A percentile compares a stretch with the other conserved stretches of the same genome.
Conservation (phyloP, 1,140 invertebrate genomes). For the Drosophila seguyi region DNA sequence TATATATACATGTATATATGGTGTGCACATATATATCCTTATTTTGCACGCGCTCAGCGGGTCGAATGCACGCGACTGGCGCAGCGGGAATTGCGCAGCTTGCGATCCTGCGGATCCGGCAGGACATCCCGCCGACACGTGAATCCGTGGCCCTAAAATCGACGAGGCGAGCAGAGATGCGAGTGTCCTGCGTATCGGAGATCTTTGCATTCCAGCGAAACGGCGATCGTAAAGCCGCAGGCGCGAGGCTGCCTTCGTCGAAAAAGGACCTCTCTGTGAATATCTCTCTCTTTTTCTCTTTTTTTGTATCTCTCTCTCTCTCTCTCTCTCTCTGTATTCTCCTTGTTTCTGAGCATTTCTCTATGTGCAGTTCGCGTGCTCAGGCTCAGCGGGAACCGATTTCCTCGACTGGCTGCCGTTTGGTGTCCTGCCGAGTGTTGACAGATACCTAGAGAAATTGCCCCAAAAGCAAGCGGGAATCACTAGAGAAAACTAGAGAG, state of each 20-base stretch:
- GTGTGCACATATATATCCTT: not conserved
- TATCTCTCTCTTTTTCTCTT: not conserved
- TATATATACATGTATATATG: not conserved
- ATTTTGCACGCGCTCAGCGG: slow-evolving; percentile 46
- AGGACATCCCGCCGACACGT: slow-evolving; percentile 36
- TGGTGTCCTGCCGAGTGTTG: slow-evolving; percentile 47
- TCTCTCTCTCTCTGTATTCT: not conserved
- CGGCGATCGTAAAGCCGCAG: slow-evolving; percentile 66
- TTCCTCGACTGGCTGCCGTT: slow-evolving; percentile 47
- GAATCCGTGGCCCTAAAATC: slow-evolving; percentile 14
- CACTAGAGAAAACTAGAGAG: slow-evolving; percentile 10
- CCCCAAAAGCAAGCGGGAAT: slow-evolving; percentile 13
- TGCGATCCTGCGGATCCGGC: slow-evolving; percentile 24
- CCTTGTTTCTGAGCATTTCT: slow-evolving; percentile 3
- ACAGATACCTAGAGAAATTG: slow-evolving; percentile 19
- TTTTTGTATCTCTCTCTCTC: not conserved
- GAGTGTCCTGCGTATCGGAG: slow-evolving; percentile 5
- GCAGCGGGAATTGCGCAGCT: slow-evolving; percentile 46
- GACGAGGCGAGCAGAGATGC: not conserved
- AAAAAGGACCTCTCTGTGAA: slow-evolving; percentile 16
- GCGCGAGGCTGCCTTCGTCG: slow-evolving; percentile 60
- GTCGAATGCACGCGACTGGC: slow-evolving; percentile 65
- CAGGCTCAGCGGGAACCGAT: slow-evolving; percentile 54
- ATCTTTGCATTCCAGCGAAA: slow-evolving; percentile 65
- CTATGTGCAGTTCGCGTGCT: slow-evolving; percentile 64